Conservation (phyloP, 2,797 vertebrate species). For the Danio albolineatus region DNA sequence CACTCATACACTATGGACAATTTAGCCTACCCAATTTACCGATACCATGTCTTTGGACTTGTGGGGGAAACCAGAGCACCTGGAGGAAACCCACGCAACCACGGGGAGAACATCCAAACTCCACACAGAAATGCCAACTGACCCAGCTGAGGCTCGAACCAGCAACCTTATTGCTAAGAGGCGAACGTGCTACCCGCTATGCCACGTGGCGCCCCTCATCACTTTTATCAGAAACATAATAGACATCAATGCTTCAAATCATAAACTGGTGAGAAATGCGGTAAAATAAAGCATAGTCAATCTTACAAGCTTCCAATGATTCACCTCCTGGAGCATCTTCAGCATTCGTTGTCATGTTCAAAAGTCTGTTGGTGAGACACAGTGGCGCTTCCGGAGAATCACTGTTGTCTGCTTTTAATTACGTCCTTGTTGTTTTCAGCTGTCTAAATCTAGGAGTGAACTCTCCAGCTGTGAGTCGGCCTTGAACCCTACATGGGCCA, state of each 20-base stretch:
- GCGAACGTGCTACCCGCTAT: no score
- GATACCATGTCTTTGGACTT: no score
- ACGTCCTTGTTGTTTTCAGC: not conserved
- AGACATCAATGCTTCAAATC: not conserved
- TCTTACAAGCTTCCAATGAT: not conserved
- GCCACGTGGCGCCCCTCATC: no score
- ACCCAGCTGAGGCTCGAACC: no score
- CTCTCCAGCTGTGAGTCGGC: not conserved
- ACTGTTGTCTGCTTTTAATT: not conserved
- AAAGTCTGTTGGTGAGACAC: not conserved
- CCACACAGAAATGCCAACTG: no score
- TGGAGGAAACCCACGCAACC: no score
- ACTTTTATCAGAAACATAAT: no score
- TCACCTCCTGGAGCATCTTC: not conserved
- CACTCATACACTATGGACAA: no score
- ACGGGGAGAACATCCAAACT: no score
- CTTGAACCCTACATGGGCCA: not conserved
- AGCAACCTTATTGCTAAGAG: no score
- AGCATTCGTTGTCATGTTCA: not conserved
- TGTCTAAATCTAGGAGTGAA: conserved; percentile 9
- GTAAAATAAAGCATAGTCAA: not conserved
- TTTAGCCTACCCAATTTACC: no score
- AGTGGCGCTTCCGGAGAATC: not conserved
- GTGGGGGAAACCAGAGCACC: no score
- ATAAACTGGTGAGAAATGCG: not conserved